These are phyloP conservation scores for Apaloderma vittatum DNA, from an alignment of 2,113 vertebrate genomes.

Conservation along the genomic window DNA sequence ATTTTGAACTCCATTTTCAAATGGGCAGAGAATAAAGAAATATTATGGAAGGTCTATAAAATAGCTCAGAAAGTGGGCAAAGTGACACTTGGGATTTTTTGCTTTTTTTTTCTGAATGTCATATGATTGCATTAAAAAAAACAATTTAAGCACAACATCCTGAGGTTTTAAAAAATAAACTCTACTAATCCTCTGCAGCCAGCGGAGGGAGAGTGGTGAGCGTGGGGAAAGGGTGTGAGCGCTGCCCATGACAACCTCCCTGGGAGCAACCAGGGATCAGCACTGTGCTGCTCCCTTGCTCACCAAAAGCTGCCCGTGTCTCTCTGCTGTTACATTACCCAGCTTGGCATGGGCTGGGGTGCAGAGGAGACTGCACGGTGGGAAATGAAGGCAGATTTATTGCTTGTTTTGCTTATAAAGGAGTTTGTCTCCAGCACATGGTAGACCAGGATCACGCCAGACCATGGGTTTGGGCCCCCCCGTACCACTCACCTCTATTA, in stretches of 20 bases:
- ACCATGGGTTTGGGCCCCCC: background rate
- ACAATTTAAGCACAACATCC: background rate
- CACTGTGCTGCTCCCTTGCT: fast-evolving
- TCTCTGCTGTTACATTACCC: background rate
- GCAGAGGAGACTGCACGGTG: background rate
- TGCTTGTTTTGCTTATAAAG: background rate
- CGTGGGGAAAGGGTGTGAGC: background rate
- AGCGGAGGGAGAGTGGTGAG: background rate
- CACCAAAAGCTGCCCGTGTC: fast-evolving
- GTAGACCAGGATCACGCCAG: background rate
- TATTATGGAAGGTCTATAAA: background rate
- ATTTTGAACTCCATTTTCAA: background rate
- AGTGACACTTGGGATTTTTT: background rate
- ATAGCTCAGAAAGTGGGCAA: background rate
- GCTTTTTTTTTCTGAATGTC: fast-evolving
- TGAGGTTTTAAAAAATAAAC: background rate
- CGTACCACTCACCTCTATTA: background rate
- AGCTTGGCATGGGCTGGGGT: background rate
- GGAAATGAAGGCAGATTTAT: background rate
- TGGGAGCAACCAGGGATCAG: background rate
- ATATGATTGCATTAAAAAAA: background rate
- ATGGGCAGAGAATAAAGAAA: background rate
- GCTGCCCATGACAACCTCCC: background rate
- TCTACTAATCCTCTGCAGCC: background rate
- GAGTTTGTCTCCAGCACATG: background rate